Evolutionary conservation across 1,140 invertebrate species (phyloP), one percentile per base, ranked within the genome.

Genomic region (Drosophila melanica): DNA sequence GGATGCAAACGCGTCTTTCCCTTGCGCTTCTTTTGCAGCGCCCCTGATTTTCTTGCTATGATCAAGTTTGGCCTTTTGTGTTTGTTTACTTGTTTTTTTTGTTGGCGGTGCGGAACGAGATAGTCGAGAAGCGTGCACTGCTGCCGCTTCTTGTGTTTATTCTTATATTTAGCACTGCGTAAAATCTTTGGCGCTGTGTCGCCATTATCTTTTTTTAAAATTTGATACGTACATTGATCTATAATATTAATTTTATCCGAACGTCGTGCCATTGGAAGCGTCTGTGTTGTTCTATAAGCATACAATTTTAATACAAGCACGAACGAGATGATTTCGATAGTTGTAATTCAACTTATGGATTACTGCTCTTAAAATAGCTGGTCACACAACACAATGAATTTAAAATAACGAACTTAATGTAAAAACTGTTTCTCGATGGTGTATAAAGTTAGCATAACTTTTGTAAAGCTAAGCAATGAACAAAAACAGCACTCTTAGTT

Each of bases 111-210:
- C 48, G 67, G 48, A 16, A 66, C n/a, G 4, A 87, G 14, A 65
- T 86, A 91, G 27, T 91, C 81, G 8, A 91, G 9, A 0, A 90
- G 68, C 0, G 73, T 68, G 11, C 76, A 59, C 8, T 58, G 42
- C 20, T 50, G 48, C n/a, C 62, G 39, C 6, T 59, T 76, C 10
- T 75, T 66, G 50, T 82, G 82, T 7, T 80, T 78, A 11, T 75
- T 79, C 37, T 86, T 90, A 42, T 81, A 87, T 45, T 91, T 91
- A 30, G 85, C 47, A 60, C 76, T 91, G 11, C 70, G 81, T 1
- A 78, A 48, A 20, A 12, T 16, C n/a, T 9, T 81, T 42, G 23
- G 35, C 10, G 16, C 33, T 3, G 16, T 5, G 7, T 30, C 6
- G 7, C 1, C 33, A 23, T 30, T 39, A 16, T 68, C 47, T 8